Evolutionary conservation across 2,888 invertebrate species (phyloP).

Genomic region (Adela reaumurella): DNA sequence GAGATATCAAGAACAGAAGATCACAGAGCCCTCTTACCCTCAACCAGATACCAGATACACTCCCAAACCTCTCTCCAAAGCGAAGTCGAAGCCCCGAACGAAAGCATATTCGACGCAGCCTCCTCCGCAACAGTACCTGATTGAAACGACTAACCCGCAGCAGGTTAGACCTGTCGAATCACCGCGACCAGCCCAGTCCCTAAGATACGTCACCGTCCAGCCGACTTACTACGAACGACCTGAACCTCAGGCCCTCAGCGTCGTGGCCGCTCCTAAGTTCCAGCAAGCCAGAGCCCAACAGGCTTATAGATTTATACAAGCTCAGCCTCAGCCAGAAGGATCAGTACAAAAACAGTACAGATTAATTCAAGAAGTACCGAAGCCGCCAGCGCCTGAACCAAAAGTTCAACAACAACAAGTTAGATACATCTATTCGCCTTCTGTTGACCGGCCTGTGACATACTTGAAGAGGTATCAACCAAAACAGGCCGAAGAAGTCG

Average conservation of each 20-base stretch:
- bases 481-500: slow-evolving; percentile 11
- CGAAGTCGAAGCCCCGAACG: slow-evolving; percentile 14
- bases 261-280: slow-evolving; percentile 44
- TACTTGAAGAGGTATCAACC: slow-evolving; percentile 33
- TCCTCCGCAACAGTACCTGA: slow-evolving; percentile 47
- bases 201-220: slow-evolving; percentile 4
- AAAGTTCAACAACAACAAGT: slow-evolving; percentile 27
- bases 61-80: slow-evolving; percentile 35
- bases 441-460: slow-evolving; percentile 35
- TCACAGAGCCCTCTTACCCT: slow-evolving; percentile 18
- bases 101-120: slow-evolving; percentile 24
- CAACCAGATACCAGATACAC: slow-evolving; percentile 28
- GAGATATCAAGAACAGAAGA: background rate
- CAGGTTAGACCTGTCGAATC: slow-evolving; percentile 3
- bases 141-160: slow-evolving; percentile 45
- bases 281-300: slow-evolving; percentile 22
- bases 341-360: slow-evolving; percentile 39
- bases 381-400: background rate
- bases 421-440: slow-evolving; percentile 25
- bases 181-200: slow-evolving; percentile 3
- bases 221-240: slow-evolving; percentile 9
- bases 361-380: slow-evolving; percentile 22
- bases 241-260: slow-evolving; percentile 41
- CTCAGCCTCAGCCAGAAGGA: slow-evolving; percentile 31
- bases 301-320: slow-evolving; percentile 29